These are phyloP conservation scores for Amaurobius ferox DNA, from an alignment of 2,888 invertebrate genomes.

Conservation along the genomic window DNA sequence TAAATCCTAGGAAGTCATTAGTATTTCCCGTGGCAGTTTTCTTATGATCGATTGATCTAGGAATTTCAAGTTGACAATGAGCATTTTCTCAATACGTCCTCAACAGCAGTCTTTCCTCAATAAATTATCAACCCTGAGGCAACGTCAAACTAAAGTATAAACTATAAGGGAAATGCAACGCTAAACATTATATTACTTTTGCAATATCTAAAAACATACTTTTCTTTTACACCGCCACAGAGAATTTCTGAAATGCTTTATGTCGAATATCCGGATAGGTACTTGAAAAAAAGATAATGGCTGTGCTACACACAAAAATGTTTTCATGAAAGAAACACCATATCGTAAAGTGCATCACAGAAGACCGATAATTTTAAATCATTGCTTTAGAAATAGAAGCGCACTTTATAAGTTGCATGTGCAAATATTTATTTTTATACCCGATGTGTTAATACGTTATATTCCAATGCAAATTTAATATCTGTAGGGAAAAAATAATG, in stretches of 20 bases:
- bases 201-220: not conserved
- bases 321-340: not conserved
- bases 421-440: too few species aligned
- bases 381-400: not conserved
- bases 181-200: not conserved
- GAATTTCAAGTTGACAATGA: not conserved
- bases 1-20: too few species aligned
- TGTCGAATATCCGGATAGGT: not conserved
- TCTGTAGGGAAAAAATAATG: too few species aligned
- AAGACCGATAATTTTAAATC: not conserved
- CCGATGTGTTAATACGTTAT: too few species aligned
- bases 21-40: too few species aligned
- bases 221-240: not conserved
- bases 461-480: too few species aligned
- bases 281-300: not conserved
- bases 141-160: not conserved
- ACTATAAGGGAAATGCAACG: not conserved
- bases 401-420: not conserved
- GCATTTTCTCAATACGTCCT: not conserved
- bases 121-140: not conserved
- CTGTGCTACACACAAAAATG: not conserved
- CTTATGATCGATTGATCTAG: not conserved
- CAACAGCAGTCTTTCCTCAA: not conserved
- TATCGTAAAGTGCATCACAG: not conserved
- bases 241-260: not conserved